A percentile compares a stretch with the other conserved stretches of the same genome.
Evolutionary conservation across 2,888 invertebrate species (phyloP).

Genomic region (Pecten maximus): DNA sequence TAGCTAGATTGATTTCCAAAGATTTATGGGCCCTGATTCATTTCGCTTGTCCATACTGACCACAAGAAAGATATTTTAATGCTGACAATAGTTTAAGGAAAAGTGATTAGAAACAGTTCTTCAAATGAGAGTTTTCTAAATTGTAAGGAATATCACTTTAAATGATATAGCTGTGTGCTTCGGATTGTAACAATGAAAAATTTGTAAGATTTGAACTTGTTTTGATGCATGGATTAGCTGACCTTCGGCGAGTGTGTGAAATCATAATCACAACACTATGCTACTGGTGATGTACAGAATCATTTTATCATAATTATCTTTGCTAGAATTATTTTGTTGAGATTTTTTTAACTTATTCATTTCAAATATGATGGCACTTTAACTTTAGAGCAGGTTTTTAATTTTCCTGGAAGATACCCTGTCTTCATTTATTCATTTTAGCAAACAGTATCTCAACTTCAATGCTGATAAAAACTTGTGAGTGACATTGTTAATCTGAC

Average conservation of each 20-base stretch:
- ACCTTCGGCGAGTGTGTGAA: not conserved
- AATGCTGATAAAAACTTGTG: no score
- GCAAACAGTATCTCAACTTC: not conserved
- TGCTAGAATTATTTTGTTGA: slow-evolving; percentile 13
- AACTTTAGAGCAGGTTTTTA: not conserved
- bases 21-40: no score
- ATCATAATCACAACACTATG: slow-evolving; percentile 1
- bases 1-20: no score
- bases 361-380: not conserved
- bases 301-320: not conserved
- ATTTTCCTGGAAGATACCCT: not conserved
- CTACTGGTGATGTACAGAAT: slow-evolving; percentile 1
- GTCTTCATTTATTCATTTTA: not conserved
- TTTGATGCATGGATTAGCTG: not conserved
- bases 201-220: not conserved
- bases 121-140: no score
- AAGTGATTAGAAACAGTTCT: no score
- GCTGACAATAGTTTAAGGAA: no score
- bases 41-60: no score
- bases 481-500: no score
- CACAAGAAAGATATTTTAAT: no score
- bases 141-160: no score
- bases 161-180: no score
- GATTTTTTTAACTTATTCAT: slow-evolving; percentile 21
- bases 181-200: no score